phyloP scores from a whole-genome alignment of 2,888 invertebrate species.

The Ormyrus rosae region DNA sequence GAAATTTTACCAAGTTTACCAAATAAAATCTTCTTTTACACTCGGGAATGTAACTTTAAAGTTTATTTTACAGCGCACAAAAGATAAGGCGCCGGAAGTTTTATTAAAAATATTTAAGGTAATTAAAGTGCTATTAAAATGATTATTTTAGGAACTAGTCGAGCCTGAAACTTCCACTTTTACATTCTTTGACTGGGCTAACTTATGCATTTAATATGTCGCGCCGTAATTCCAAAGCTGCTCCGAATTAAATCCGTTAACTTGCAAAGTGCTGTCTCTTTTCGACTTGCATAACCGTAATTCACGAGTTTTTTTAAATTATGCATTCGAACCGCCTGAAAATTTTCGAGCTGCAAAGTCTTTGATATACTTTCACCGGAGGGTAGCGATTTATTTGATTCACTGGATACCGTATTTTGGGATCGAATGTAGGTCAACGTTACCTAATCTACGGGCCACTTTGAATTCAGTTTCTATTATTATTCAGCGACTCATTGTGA shows the following conservation, averaged over 20 bases:
- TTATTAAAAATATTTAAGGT: not conserved
- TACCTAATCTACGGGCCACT: conserved; percentile 6
- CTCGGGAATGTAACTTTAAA: conserved; percentile 15
- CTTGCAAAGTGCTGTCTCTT: no score
- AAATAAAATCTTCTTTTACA: conserved; percentile 39
- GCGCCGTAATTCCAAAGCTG: no score
- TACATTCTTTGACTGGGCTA: no score
- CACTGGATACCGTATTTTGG: conserved; percentile 25
- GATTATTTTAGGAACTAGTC: no score
- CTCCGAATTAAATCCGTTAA: no score
- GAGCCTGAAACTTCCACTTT: no score
- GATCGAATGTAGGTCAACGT: not conserved
- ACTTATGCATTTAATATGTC: no score
- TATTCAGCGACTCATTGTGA: conserved; percentile 16
- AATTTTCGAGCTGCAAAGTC: not conserved
- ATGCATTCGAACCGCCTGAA: no score
- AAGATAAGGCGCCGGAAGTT: conserved; percentile 13
- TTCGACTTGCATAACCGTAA: no score
- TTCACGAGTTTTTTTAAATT: no score
- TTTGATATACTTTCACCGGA: not conserved
- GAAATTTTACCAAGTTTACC: conserved; percentile 23
- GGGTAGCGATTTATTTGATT: not conserved
- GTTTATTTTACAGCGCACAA: conserved; percentile 21
- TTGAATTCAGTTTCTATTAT: conserved; percentile 43
- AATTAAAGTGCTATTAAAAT: no score